Evolutionary conservation across 2,888 invertebrate genomes (phyloP), one percentile per base, ranked within the genome.

Genomic region (Philereme vetulata): DNA sequence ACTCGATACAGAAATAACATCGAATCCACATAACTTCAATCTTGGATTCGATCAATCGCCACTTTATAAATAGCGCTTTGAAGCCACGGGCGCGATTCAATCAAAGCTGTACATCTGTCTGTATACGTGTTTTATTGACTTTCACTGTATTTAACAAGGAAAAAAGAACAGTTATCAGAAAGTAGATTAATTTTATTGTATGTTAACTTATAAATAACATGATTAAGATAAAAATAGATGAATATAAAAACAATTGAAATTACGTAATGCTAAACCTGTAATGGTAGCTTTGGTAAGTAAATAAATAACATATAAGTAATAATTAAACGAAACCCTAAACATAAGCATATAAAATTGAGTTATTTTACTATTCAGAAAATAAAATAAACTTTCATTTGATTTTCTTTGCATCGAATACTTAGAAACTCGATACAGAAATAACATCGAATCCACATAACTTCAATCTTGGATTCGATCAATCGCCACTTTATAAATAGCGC

Each of bases 1-100:
- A 65, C 50, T 57, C 56, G 51, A 51, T 51, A 45, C 43, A 52
- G 2, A 21, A 51, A 48, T 53, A 53, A 51, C 47, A 62, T 54
- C 52, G 53, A 50, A 62, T 56, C 52, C 53, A 63, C 11, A 32
- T 54, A 42, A 51, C 49, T 11, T 10, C 35, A 53, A 65, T 64
- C 59, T 48, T 66, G 63, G 58, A 59, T 61, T 67, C 62, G 53
- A 67, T 70, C 70, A 62, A 64, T 70, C 67, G 60, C 9, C 65
- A 60, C 64, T 48, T 46, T 57, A 52, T 53, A 62, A 64, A 65
- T 61, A 69, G 56, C 56, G 7, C 66, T 67, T 70, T 70, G 69
- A 69, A 64, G 63, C 45, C 40, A 33, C 53, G 51, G 40, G 62
- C 52, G 64, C 43, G 59, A 67, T 59, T 51, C 57, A 62, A 69